Percentiles rank a stretch among this genome's conserved stretches.
phyloP scores from a whole-genome alignment of 64 coral and sea anemone species.

The Actinia tenebrosa region DNA sequence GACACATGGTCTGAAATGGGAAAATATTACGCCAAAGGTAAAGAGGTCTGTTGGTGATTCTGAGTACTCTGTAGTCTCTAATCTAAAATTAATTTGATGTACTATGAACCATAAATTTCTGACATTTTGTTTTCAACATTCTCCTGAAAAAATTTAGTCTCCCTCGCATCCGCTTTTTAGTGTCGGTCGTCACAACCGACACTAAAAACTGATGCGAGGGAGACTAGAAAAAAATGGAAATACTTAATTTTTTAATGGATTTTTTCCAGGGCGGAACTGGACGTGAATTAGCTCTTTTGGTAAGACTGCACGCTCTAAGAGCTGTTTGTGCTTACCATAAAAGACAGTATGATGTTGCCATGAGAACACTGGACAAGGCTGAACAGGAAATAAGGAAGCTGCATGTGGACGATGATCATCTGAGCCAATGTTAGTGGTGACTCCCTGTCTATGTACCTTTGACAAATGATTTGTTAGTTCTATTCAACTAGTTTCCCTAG shows the following conservation, averaged over 20 bases:
- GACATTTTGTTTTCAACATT: too few relatives aligned
- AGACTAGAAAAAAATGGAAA: too few relatives aligned
- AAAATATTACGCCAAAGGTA: too few relatives aligned
- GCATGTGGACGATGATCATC: constrained; percentile 26
- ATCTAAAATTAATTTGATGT: too few relatives aligned
- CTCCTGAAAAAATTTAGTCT: too few relatives aligned
- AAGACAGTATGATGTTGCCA: constrained; percentile 9
- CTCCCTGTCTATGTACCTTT: background rate
- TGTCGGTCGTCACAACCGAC: too few relatives aligned
- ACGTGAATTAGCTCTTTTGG: constrained; percentile 48
- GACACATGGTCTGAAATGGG: too few relatives aligned
- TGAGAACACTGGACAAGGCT: constrained; percentile 34
- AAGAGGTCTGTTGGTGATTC: too few relatives aligned
- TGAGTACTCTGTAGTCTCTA: too few relatives aligned
- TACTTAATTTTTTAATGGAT: background rate
- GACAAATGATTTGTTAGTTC: background rate
- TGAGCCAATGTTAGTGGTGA: constrained; percentile 34
- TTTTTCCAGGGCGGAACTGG: constrained; percentile 36
- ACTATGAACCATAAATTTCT: too few relatives aligned
- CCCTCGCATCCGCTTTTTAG: too few relatives aligned
- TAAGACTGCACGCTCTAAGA: constrained; percentile 47
- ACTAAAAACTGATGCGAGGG: too few relatives aligned
- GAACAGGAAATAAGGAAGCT: constrained; percentile 23
- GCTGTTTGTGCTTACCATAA: constrained; percentile 61
- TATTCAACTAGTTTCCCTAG: background rate